Evolutionary conservation across 2,113 vertebrate genomes (phyloP), one percentile per base, ranked within the genome.

Genomic region (Paralichthys olivaceus): DNA sequence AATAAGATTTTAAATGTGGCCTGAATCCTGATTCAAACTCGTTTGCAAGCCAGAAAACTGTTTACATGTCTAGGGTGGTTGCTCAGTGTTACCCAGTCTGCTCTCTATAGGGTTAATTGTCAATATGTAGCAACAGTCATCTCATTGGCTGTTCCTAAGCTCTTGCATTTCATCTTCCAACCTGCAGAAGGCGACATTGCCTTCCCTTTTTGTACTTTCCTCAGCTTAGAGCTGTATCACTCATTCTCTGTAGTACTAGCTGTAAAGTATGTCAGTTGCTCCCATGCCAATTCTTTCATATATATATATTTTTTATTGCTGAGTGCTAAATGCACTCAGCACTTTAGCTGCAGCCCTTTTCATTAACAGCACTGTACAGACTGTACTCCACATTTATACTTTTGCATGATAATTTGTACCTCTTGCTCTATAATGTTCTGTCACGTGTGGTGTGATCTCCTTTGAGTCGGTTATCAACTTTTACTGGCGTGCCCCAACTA

Each of bases 111-210:
- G 88, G 90, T 90, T 90, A 90, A 91, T 73, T 43, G 75, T 64
- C 73, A 55, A 53, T 51, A 79, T 82, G 71, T 90, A 91, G 89
- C 88, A 92, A 91, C 91, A 89, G 86, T 49, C 69, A 76, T 67
- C 76, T 85, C 80, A 88, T 93, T 91, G 92, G 92, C 70, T 84
- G 73, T 19, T 65, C 63, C 73, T 81, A 2, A 23, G 25, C 26
- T 19, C 28, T 0, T 76, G 86, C 63, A 74, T 2, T 83, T 28
- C 72, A 7, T 32, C 43, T 45, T 81, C 12, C 59, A 0, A 2
- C 89, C 92, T 83, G 80, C 72, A 91, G 93, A 89, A 60, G 90
- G 93, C 75, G 93, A 87, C 90, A 89, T 87, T 84, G 86, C 59
- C 80, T 74, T 34, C 26, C 56, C 26, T 28, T 80, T 81, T 67